These are phyloP conservation scores for Meteorus colon DNA, from an alignment of 2,888 invertebrate species.

Conservation along the genomic window DNA sequence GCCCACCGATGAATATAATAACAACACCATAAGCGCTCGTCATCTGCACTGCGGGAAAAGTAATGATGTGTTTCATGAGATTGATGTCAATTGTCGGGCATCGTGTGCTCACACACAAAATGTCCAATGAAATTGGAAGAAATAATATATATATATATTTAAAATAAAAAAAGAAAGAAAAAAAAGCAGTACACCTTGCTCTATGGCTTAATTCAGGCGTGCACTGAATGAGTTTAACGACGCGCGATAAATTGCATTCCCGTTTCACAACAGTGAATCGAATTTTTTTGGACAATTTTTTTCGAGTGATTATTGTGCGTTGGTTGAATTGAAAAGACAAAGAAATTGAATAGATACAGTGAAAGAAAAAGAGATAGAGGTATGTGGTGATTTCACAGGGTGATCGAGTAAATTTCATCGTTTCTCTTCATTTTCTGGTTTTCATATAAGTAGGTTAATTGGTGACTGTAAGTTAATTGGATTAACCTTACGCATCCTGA, in stretches of 20 bases:
- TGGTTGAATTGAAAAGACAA: background rate
- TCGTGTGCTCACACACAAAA: background rate
- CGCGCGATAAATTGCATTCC: conserved; percentile 19
- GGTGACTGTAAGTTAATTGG: conserved; percentile 33
- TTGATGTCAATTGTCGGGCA: conserved; percentile 14
- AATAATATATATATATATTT: background rate
- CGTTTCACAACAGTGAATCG: background rate
- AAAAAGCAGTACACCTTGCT: conserved; percentile 31
- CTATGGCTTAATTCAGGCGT: conserved; percentile 33
- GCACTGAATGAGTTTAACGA: conserved; percentile 15
- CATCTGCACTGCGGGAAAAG: background rate
- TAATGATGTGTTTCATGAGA: conserved; percentile 16
- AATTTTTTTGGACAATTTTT: background rate
- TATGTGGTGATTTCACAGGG: too few species aligned
- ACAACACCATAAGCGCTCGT: background rate
- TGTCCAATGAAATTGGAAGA: background rate
- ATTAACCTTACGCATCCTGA: conserved; percentile 20
- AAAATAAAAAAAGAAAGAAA: background rate
- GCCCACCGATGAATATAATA: conserved; percentile 1
- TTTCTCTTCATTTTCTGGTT: background rate
- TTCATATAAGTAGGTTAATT: conserved; percentile 36
- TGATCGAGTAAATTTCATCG: too few species aligned
- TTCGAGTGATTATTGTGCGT: background rate
- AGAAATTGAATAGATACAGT: background rate
- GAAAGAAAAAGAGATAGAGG: conserved; percentile 11